phyloP scores from a whole-genome alignment of 2,888 invertebrate species.

The Eilema depressum region DNA sequence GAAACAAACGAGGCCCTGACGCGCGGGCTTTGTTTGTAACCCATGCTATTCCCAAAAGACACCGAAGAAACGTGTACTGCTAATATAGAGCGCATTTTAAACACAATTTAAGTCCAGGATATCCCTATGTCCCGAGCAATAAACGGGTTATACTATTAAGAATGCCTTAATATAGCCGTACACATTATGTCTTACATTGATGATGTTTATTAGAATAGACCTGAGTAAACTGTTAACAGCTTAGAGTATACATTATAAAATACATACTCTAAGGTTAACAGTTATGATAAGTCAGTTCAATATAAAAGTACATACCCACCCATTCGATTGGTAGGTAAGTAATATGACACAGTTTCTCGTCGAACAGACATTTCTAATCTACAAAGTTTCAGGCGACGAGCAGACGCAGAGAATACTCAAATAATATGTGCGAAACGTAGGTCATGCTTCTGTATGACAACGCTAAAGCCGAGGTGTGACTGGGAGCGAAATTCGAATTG shows the following conservation, averaged over 20 bases:
- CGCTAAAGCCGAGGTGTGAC: background rate
- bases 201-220: background rate
- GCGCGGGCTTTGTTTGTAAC: no score
- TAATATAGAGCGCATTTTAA: no score
- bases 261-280: no score
- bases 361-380: slow-evolving; percentile 6
- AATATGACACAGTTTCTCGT: background rate
- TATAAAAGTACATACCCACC: no score
- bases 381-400: slow-evolving; percentile 17
- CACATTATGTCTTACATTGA: background rate
- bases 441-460: background rate
- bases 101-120: no score
- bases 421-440: background rate
- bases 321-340: background rate
- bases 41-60: no score
- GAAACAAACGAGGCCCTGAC: no score
- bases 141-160: no score
- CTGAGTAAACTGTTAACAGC: background rate
- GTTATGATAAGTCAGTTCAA: background rate
- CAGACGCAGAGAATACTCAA: slow-evolving; percentile 13
- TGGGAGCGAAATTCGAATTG: no score
- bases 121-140: no score
- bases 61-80: no score
- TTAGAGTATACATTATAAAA: no score
- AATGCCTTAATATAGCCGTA: background rate